Percentiles rank a stretch among this genome's conserved stretches.
Evolutionary conservation across 2,113 vertebrate genomes (phyloP).

Genomic region (Myrmophylax atrothorax): DNA sequence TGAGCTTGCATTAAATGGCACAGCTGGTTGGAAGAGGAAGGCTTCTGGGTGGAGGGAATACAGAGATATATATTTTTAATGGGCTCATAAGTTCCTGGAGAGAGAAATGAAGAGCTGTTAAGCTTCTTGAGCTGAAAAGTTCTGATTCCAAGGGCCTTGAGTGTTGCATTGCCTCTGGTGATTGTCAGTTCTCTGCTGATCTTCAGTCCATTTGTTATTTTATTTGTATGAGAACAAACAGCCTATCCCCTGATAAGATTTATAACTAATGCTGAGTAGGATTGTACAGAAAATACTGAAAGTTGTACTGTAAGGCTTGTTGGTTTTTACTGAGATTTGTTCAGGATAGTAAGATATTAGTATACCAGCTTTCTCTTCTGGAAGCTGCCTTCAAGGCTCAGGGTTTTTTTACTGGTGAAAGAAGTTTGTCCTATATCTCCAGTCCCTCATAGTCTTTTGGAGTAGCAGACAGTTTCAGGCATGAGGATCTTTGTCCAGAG

Average conservation of each 20-base stretch:
- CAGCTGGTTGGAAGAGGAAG: slow-evolving; percentile 58
- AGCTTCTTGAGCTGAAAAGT: slow-evolving; percentile 54
- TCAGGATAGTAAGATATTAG: slow-evolving; percentile 40
- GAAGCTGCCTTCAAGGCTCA: background rate
- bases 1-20: slow-evolving; percentile 52
- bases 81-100: slow-evolving; percentile 35
- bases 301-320: slow-evolving; percentile 21
- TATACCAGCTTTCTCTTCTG: background rate
- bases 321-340: slow-evolving; percentile 43
- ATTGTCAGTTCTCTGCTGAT: slow-evolving; percentile 33
- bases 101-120: slow-evolving; percentile 49
- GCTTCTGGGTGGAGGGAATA: slow-evolving; percentile 16
- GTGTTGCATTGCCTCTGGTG: slow-evolving; percentile 29
- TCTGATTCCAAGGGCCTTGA: slow-evolving; percentile 33
- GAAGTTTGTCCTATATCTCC: background rate
- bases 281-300: slow-evolving; percentile 12
- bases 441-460: background rate
- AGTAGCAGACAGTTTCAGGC: background rate
- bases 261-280: slow-evolving; percentile 42
- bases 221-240: slow-evolving; percentile 60
- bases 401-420: background rate
- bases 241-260: slow-evolving; percentile 55
- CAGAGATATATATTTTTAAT: slow-evolving; percentile 47
- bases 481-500: background rate
- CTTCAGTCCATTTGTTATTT: slow-evolving; percentile 51